A percentile compares a stretch with the other conserved stretches of the same genome.
phyloP scores from a whole-genome alignment of 2,797 vertebrate genomes.

The Myotis daubentonii region DNA sequence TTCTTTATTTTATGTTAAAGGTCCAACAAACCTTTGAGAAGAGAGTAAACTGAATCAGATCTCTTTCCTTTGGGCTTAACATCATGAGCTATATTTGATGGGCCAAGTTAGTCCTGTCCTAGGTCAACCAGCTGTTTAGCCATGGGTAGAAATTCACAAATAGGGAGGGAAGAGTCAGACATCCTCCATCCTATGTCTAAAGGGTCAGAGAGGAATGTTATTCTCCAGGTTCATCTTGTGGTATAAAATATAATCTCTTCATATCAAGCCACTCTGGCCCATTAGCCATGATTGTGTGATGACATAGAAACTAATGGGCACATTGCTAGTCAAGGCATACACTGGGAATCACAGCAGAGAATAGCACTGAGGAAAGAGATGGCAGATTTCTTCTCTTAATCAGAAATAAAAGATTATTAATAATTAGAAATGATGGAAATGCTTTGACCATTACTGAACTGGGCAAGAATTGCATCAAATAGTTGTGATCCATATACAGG shows the following conservation, averaged over 20 bases:
- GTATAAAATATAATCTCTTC: not conserved
- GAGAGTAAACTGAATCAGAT: not conserved
- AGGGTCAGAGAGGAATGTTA: not conserved
- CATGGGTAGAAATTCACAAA: not conserved
- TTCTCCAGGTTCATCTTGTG: not conserved
- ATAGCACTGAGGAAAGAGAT: not conserved
- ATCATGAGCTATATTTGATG: not conserved
- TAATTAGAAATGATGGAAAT: not conserved
- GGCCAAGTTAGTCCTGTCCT: not conserved
- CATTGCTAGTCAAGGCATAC: not conserved
- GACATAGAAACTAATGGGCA: not conserved
- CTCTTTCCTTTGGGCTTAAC: not conserved
- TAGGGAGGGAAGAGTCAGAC: not conserved
- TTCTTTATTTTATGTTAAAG: not conserved
- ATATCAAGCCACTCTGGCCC: not conserved
- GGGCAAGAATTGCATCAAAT: not conserved
- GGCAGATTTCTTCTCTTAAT: not conserved
- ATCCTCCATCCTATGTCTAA: not conserved
- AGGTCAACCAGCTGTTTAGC: not conserved
- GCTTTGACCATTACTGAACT: not conserved
- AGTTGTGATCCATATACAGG: no score
- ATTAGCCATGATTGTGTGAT: not conserved
- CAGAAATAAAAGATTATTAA: not conserved
- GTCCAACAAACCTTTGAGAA: not conserved
- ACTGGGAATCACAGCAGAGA: not conserved